phyloP scores from a whole-genome alignment of 2,797 vertebrate species.

The Chelmon rostratus region DNA sequence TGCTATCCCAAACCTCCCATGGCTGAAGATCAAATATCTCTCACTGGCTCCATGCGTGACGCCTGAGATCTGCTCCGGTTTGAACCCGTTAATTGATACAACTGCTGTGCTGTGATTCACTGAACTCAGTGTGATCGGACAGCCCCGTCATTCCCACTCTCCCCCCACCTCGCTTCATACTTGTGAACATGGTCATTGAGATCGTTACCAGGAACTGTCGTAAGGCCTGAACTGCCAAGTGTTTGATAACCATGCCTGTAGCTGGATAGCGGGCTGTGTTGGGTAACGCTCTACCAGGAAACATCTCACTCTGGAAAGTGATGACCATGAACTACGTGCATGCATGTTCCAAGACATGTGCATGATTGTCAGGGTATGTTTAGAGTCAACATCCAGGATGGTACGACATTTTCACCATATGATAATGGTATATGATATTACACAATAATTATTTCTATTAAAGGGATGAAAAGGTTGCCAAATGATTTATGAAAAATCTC shows the following conservation, averaged over 20 bases:
- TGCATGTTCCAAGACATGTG: neutral
- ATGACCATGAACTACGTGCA: slow-evolving; percentile 30
- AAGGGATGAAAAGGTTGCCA: too few species aligned
- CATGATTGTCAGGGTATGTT: neutral
- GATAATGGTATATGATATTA: too few species aligned
- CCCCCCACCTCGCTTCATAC: neutral
- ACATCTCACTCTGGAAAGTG: slow-evolving; percentile 18
- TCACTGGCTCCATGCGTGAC: slow-evolving; percentile 54
- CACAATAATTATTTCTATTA: too few species aligned
- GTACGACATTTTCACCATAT: too few species aligned
- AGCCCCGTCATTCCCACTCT: slow-evolving; percentile 16
- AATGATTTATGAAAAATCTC: too few species aligned
- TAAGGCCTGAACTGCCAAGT: slow-evolving; percentile 7
- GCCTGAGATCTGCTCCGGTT: slow-evolving; percentile 63
- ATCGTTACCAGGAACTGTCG: slow-evolving; percentile 29
- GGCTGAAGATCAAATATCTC: slow-evolving; percentile 75
- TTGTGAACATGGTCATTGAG: slow-evolving; percentile 34
- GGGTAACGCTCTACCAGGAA: slow-evolving; percentile 17
- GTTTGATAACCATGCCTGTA: slow-evolving; percentile 1
- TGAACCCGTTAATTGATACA: slow-evolving; percentile 76
- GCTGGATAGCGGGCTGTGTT: neutral
- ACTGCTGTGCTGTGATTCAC: slow-evolving; percentile 63
- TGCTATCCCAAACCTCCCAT: slow-evolving; percentile 53
- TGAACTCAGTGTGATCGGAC: slow-evolving; percentile 45
- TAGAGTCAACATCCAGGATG: neutral